Evolutionary conservation across 2,888 invertebrate species (phyloP), one percentile per base, ranked within the genome.

Genomic region (Helleia helle): DNA sequence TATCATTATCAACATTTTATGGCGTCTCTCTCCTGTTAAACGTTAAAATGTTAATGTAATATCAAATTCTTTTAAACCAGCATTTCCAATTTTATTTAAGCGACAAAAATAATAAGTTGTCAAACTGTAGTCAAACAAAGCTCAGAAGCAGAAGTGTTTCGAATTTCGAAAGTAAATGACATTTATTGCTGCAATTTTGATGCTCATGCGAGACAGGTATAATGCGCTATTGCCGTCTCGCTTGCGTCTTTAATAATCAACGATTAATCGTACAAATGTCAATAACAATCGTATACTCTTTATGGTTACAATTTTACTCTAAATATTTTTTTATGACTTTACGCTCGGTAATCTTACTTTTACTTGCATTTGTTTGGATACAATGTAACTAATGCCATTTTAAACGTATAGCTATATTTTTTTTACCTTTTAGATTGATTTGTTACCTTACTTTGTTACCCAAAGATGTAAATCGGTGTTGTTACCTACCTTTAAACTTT

Each of bases 1-100:
- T 74, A 57, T 63, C 56, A 70, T 64, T 64, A 64, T 62, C 65
- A 68, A 51, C 55, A 47, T 43, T 12, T 2, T 22, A 34, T 17
- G 34, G 22, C 18, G 34, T 12, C 17, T 18, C 12, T 22, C 8
- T 22, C 22, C 22, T 22, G 8, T 22, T 22, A 7, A 2, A 2
- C 7, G 8, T 5, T 22, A 1, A 22, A 22, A 22, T 2, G 5
- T 3, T 7, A 22, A n/a, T n/a, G n/a, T n/a, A 22, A 7, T 1
- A 22, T 22, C 22, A 22, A 22, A 22, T 22, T 4, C 22, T 8
- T 22, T 22, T 5, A 22, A 3, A 18, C 18, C 18, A 5, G 22
- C 2, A 22, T 6, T 4, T 7, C 6, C 2, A 22, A 22, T 22
- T 22, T 22, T 15, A 3, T 15, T 3, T 15, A 15, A 3, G 15